These are phyloP conservation scores for Leuciscus idus DNA, from an alignment of 2,113 vertebrate species.

Conservation along the genomic window DNA sequence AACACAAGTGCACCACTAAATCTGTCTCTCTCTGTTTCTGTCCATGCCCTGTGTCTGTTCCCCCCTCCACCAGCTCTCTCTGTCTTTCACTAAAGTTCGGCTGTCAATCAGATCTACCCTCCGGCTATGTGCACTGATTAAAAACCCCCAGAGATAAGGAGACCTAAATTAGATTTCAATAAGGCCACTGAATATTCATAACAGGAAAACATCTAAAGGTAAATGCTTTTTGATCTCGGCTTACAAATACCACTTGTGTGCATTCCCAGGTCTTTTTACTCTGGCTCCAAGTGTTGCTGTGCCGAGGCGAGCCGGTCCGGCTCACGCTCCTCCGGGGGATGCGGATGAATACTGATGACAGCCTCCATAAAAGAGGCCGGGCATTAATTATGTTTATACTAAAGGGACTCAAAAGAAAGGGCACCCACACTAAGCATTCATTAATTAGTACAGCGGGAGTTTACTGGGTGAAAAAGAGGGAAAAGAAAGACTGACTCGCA, in stretches of 20 bases:
- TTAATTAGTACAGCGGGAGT: slow-evolving; percentile 81
- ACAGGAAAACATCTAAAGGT: slow-evolving; percentile 95
- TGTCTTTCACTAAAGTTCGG: slow-evolving; percentile 81
- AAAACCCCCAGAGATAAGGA: slow-evolving; percentile 94
- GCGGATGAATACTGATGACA: slow-evolving; percentile 78
- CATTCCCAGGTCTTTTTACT: slow-evolving; percentile 78
- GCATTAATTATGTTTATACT: slow-evolving; percentile 83
- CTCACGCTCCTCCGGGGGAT: slow-evolving; percentile 72
- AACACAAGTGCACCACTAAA: slow-evolving; percentile 54
- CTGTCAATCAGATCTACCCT: slow-evolving; percentile 95
- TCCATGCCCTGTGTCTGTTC: slow-evolving; percentile 12
- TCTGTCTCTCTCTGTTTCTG: slow-evolving; percentile 51
- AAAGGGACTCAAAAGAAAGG: slow-evolving; percentile 83
- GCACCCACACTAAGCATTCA: slow-evolving; percentile 79
- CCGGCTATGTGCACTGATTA: slow-evolving; percentile 95
- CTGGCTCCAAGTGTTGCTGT: slow-evolving; percentile 73
- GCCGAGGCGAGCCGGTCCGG: slow-evolving; percentile 71
- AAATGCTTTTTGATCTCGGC: slow-evolving; percentile 82
- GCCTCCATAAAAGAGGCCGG: slow-evolving; percentile 75
- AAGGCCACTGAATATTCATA: slow-evolving; percentile 99
- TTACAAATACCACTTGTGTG: slow-evolving; percentile 84
- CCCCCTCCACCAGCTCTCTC: slow-evolving; percentile 56
- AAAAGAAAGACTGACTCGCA: slow-evolving; percentile 42
- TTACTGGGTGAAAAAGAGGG: slow-evolving; percentile 61
- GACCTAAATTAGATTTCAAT: slow-evolving; percentile 99